These are phyloP conservation scores for Enteromius treurensis DNA, from an alignment of 2,797 vertebrate species.

Conservation along the genomic window DNA sequence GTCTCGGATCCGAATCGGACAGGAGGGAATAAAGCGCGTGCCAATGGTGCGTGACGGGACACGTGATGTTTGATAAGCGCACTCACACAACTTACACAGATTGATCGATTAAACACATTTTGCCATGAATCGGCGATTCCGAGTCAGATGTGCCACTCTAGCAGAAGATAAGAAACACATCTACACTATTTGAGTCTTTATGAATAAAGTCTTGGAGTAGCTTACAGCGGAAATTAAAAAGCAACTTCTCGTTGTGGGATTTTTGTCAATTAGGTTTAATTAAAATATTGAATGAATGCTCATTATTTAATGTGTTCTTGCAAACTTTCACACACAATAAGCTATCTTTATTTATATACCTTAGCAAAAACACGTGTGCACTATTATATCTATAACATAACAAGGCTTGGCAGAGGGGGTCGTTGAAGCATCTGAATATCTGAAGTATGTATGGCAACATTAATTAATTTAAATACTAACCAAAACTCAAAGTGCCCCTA, in stretches of 20 bases:
- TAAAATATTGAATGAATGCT: neutral
- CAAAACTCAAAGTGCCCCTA: constrained; percentile 51
- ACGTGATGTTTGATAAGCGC: constrained; percentile 9
- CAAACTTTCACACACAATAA: neutral
- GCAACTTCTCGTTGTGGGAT: neutral
- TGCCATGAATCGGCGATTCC: neutral
- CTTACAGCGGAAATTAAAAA: neutral
- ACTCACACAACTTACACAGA: neutral
- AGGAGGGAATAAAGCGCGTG: neutral
- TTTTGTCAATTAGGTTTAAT: neutral
- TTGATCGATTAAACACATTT: constrained; percentile 25
- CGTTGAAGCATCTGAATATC: constrained; percentile 26
- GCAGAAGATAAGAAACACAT: neutral
- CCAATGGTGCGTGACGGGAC: constrained; percentile 20
- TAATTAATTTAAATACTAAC: constrained; percentile 54
- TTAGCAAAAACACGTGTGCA: neutral
- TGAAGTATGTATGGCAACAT: constrained; percentile 50
- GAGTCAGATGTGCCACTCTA: constrained; percentile 2
- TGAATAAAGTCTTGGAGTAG: neutral
- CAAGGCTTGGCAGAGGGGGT: constrained; percentile 5
- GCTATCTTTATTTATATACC: neutral
- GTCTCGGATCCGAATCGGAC: constrained; percentile 12
- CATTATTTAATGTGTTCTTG: neutral
- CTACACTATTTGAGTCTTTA: neutral
- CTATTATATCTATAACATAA: constrained; percentile 13